These are phyloP conservation scores for Drosophila pandora DNA, from an alignment of 1,140 invertebrate genomes.

Conservation along the genomic window DNA sequence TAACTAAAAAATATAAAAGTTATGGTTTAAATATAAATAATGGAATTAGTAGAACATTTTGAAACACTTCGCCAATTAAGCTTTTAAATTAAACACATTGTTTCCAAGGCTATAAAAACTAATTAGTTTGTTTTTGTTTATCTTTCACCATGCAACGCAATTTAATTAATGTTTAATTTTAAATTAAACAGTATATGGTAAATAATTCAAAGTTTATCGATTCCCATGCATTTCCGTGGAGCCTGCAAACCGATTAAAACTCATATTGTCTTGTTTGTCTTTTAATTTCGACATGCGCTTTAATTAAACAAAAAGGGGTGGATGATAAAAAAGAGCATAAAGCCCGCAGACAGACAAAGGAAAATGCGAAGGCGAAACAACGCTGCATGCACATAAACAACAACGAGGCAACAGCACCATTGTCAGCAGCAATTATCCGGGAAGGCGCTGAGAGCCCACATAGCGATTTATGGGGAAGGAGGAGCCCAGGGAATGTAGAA, in stretches of 20 bases:
- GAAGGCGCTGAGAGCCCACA: slow-evolving; percentile 50
- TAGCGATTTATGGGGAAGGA: slow-evolving; percentile 39
- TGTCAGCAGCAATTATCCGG: slow-evolving; percentile 52
- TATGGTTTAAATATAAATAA: no score
- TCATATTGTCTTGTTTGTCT: slow-evolving; percentile 10
- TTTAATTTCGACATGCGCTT: slow-evolving; percentile 45
- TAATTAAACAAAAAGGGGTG: slow-evolving; percentile 51
- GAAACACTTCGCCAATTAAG: not conserved
- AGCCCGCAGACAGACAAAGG: slow-evolving; percentile 34
- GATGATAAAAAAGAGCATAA: slow-evolving; percentile 45
- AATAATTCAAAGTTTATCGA: not conserved
- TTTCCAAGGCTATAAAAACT: not conserved
- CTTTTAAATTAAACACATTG: not conserved
- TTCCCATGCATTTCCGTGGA: slow-evolving; percentile 3
- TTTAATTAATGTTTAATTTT: not conserved
- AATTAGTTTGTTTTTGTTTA: not conserved
- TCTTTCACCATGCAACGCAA: not conserved
- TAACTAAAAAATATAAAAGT: not conserved
- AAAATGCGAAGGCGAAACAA: slow-evolving; percentile 28
- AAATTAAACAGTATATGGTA: not conserved
- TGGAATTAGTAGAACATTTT: no score
- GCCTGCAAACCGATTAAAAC: slow-evolving; percentile 1
- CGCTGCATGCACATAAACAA: slow-evolving; percentile 40
- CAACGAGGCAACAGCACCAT: slow-evolving; percentile 36
- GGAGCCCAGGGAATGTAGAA: slow-evolving; percentile 15